Percentiles rank a stretch among this genome's conserved stretches.
Conservation (phyloP, 2,113 vertebrate genomes). For the Syrmaticus mikado region DNA sequence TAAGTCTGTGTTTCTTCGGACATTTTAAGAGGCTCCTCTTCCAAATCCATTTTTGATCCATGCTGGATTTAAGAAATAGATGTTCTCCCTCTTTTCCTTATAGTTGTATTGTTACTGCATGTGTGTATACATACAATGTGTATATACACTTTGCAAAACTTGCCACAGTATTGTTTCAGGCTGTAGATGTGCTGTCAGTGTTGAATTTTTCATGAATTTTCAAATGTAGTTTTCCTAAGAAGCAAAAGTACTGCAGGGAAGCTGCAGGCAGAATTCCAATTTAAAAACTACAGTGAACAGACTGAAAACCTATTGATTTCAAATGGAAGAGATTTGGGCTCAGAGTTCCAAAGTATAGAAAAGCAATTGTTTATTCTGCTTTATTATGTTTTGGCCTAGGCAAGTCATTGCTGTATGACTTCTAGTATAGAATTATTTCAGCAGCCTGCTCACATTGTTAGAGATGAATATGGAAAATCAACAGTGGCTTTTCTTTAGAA, state of each 20-base stretch:
- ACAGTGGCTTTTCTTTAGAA: background rate
- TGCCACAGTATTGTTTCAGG: background rate
- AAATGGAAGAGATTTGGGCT: background rate
- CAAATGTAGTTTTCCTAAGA: background rate
- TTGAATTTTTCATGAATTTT: background rate
- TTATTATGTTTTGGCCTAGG: background rate
- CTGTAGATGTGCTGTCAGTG: background rate
- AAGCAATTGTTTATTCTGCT: background rate
- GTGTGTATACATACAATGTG: background rate
- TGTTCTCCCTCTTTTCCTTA: background rate
- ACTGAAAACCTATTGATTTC: background rate
- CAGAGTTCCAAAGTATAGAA: background rate
- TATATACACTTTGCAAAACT: background rate
- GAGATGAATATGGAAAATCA: background rate
- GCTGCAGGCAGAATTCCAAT: background rate
- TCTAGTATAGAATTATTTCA: background rate
- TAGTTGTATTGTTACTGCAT: background rate
- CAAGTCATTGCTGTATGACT: background rate
- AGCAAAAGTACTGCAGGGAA: background rate
- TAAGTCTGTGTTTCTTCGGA: background rate
- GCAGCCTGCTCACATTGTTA: background rate
- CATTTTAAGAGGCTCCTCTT: background rate
- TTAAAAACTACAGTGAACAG: background rate
- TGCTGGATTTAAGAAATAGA: background rate
- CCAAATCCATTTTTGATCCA: background rate